Evolutionary conservation across 2,113 vertebrate genomes (phyloP).

Genomic region (Nothocercus julius): DNA sequence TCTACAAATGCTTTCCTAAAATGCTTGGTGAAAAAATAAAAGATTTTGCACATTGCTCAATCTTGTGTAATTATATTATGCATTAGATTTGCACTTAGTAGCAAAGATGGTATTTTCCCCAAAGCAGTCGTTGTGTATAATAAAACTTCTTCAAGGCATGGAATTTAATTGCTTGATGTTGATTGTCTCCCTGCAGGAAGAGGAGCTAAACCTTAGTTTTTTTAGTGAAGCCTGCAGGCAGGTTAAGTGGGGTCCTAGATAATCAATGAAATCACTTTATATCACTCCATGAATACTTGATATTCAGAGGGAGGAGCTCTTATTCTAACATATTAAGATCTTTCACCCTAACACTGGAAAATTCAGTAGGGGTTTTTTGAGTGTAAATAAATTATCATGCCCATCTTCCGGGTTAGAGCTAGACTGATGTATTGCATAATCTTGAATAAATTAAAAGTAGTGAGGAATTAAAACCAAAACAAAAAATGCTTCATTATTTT

Average conservation of each 20-base stretch:
- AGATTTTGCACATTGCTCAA: not conserved
- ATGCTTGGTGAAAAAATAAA: conserved; percentile 29
- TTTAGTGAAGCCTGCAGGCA: conserved; percentile 1
- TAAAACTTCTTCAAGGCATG: not conserved
- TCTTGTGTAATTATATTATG: not conserved
- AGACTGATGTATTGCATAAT: conserved; percentile 13
- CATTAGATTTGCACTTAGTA: not conserved
- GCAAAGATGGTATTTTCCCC: not conserved
- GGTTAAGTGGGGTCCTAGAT: not conserved
- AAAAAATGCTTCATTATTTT: conserved; percentile 56
- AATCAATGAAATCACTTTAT: not conserved
- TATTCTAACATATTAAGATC: not conserved
- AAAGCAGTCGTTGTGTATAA: not conserved
- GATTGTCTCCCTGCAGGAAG: not conserved
- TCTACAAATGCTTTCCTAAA: not conserved
- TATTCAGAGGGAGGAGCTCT: not conserved
- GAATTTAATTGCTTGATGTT: not conserved
- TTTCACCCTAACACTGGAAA: not conserved
- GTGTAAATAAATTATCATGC: conserved; percentile 45
- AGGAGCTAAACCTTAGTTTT: not conserved
- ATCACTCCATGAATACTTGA: not conserved
- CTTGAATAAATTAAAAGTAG: conserved; percentile 4
- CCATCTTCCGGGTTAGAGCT: conserved; percentile 42
- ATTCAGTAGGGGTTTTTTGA: not conserved
- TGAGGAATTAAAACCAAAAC: not conserved